Percentiles rank a stretch among this genome's conserved stretches.
Conservation (phyloP, 2,888 invertebrate species). For the Xanthorhoe designata region DNA sequence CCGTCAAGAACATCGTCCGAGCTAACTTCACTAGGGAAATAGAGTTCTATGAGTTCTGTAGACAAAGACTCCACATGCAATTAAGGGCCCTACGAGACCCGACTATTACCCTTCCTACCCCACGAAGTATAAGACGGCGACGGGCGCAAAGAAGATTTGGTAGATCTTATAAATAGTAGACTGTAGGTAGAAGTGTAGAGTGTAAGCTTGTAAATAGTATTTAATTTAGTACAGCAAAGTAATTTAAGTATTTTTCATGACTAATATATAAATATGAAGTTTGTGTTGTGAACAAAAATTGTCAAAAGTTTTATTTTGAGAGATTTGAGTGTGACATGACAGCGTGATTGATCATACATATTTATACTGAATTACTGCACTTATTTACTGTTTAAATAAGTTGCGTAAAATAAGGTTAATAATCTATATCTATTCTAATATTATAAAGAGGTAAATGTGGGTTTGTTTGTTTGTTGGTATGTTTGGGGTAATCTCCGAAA, state of each 20-base stretch:
- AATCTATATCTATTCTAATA: too few species aligned
- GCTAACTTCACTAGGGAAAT: slow-evolving; percentile 95
- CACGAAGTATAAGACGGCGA: slow-evolving; percentile 54
- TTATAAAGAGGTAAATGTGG: too few species aligned
- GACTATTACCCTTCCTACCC: slow-evolving; percentile 57
- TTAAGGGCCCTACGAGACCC: slow-evolving; percentile 89
- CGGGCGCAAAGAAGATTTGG: slow-evolving; percentile 49
- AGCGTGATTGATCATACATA: not conserved
- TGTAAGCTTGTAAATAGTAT: slow-evolving; percentile 36
- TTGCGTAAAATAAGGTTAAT: too few species aligned
- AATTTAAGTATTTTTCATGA: not conserved
- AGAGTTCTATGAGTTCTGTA: slow-evolving; percentile 96
- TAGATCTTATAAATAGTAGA: slow-evolving; percentile 42
- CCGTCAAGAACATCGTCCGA: slow-evolving; percentile 93
- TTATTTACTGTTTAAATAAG: too few species aligned
- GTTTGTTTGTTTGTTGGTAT: too few species aligned
- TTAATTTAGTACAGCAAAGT: slow-evolving; percentile 13
- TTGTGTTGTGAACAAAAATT: slow-evolving; percentile 7
- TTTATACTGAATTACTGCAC: not conserved
- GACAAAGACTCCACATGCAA: slow-evolving; percentile 93
- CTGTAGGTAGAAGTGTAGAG: slow-evolving; percentile 20
- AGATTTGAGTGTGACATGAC: not conserved
- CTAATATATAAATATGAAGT: not conserved
- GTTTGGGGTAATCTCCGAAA: too few species aligned
- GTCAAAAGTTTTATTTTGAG: slow-evolving; percentile 13